A percentile compares a stretch with the other conserved stretches of the same genome.
Conservation (phyloP, 2,888 invertebrate species). For the Eupithecia subfuscata region DNA sequence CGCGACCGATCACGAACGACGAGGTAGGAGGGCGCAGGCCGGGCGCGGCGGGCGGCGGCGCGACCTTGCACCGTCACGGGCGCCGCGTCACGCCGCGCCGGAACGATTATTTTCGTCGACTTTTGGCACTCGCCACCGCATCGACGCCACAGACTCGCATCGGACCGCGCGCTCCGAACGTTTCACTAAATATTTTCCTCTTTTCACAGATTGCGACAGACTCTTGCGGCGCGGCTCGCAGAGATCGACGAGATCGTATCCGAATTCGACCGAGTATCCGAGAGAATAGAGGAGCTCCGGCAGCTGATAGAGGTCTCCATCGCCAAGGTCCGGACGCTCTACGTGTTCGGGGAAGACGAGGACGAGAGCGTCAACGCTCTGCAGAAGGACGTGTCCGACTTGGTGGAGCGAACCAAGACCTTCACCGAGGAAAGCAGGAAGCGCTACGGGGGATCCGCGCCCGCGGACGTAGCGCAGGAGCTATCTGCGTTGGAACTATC, state of each 20-base stretch:
- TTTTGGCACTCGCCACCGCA: slow-evolving; percentile 74
- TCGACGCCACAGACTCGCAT: slow-evolving; percentile 58
- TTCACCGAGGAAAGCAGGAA: slow-evolving; percentile 85
- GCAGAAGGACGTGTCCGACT: slow-evolving; percentile 82
- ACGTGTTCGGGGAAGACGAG: slow-evolving; percentile 91
- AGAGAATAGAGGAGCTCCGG: slow-evolving; percentile 87
- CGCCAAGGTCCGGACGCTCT: slow-evolving; percentile 87
- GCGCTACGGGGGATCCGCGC: slow-evolving; percentile 86
- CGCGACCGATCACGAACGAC: slow-evolving; percentile 77
- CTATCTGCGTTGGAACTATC: slow-evolving; percentile 92
- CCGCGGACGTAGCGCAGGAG: slow-evolving; percentile 91
- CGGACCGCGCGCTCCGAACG: slow-evolving; percentile 57
- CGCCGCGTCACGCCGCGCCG: slow-evolving; percentile 75
- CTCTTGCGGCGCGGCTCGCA: slow-evolving; percentile 89
- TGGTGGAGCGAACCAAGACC: slow-evolving; percentile 83
- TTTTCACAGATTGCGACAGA: slow-evolving; percentile 90
- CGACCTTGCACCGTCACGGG: slow-evolving; percentile 79
- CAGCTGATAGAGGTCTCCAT: slow-evolving; percentile 87
- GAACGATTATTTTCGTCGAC: slow-evolving; percentile 78
- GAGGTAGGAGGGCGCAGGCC: slow-evolving; percentile 65
- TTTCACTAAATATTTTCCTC: slow-evolving; percentile 57
- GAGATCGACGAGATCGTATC: slow-evolving; percentile 90
- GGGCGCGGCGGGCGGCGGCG: slow-evolving; percentile 49
- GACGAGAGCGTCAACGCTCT: slow-evolving; percentile 85
- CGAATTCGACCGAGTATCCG: slow-evolving; percentile 89